Evolutionary conservation across 1,140 invertebrate species (phyloP), one percentile per base, ranked within the genome.

Genomic region (Thaumetopoea pityocampa): DNA sequence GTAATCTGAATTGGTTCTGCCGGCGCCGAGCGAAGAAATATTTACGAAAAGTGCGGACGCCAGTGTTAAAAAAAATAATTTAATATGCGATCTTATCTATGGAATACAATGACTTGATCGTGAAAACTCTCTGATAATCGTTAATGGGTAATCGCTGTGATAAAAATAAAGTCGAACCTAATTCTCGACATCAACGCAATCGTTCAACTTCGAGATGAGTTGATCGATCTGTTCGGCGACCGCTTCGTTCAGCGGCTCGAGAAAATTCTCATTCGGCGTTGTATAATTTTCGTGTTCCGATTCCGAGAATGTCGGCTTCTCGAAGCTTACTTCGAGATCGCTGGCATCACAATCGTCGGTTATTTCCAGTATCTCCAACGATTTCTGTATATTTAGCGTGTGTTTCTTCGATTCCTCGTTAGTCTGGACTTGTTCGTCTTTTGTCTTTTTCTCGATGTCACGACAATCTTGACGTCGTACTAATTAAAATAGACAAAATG

Each of bases 201-300:
- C 69, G 11, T 61, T 66, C 9, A 83, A 37, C 28, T 77, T 81
- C 0, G 68, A 58, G 19, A 84, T 82, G 27, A 85, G 43, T 24
- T 76, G 61, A 33, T 84, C 81, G 3, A 85, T 85, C 28, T 84
- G 81, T 46, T 85, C 73, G 5, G 55, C 61, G 11, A 85, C 70
- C 4, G 67, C 70, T 30, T 79, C 73, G 16, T 65, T 81, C 43
- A 84, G 38, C 2, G 73, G 72, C 15, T 81, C 78, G 14, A 81
- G 10, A 35, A 76, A 72, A n/a, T 61, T 58, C 35, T 70, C 78
- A 19, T 56, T 80, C 4, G 70, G 72, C 11, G 69, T 79, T 22
- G 60, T 51, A 24, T 61, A 79, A 33, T 69, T 62, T 17, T 78
- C 74, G 16, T 63, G 60, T 15, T 74, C 69, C 0, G 65, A 61